Percentiles rank a stretch among this genome's conserved stretches.
These are phyloP conservation scores for Phocoena phocoena DNA, from an alignment of 2,113 vertebrate genomes.

Conservation along the genomic window DNA sequence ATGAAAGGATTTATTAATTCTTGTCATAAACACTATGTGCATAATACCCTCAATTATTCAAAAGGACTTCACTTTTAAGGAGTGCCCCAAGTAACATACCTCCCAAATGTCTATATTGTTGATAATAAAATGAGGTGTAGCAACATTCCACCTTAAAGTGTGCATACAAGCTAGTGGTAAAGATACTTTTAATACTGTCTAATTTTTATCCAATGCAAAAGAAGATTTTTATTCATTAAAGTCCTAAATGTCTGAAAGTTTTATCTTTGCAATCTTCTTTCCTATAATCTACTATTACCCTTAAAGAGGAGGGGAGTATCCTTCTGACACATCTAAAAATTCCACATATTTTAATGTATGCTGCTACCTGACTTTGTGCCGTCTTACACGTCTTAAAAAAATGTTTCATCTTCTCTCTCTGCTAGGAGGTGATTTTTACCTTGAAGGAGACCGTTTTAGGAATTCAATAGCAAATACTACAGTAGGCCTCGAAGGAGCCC, in stretches of 20 bases:
- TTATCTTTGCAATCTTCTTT: neutral
- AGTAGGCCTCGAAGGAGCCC: slow-evolving; percentile 14
- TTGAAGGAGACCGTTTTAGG: slow-evolving; percentile 45
- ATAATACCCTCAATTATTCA: neutral
- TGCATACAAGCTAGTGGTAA: neutral
- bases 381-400: slow-evolving; percentile 55
- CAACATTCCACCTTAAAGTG: fast-evolving
- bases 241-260: neutral
- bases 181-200: neutral
- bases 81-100: neutral
- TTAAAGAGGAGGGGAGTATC: neutral
- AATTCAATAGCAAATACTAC: slow-evolving; percentile 63
- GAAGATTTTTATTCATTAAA: neutral
- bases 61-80: neutral
- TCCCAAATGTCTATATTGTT: neutral
- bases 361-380: neutral
- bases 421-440: slow-evolving; percentile 29
- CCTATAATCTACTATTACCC: neutral
- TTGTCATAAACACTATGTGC: neutral
- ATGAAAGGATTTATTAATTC: neutral
- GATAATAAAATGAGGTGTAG: neutral
- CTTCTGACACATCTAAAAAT: slow-evolving; percentile 32
- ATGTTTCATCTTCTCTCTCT: slow-evolving; percentile 57
- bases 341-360: slow-evolving; percentile 48
- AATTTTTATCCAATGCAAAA: neutral